phyloP scores from a whole-genome alignment of 2,797 vertebrate genomes.

The Momotus momota region DNA sequence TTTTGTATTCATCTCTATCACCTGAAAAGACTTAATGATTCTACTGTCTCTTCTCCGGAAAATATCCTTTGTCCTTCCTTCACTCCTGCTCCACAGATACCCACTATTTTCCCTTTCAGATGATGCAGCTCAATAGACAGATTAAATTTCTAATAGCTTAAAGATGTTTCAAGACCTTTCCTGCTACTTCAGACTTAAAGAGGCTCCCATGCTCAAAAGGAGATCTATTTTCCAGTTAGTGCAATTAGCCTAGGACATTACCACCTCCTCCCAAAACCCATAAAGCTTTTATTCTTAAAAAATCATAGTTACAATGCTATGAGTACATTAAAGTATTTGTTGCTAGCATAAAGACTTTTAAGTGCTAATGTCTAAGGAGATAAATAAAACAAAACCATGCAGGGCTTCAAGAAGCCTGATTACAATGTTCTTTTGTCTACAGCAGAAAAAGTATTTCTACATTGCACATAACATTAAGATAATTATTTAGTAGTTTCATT shows the following conservation, averaged over 20 bases:
- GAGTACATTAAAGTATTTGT: background rate
- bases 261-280: background rate
- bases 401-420: background rate
- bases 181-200: background rate
- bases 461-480: constrained; percentile 30
- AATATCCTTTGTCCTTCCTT: background rate
- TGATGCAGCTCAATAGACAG: background rate
- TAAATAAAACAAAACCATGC: constrained; percentile 4
- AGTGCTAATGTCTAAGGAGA: background rate
- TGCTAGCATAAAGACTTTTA: constrained; percentile 23
- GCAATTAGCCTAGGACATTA: background rate
- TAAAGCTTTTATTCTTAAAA: background rate
- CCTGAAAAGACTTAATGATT: background rate
- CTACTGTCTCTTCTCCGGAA: background rate
- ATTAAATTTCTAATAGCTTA: background rate
- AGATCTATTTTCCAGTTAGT: background rate
- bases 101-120: background rate
- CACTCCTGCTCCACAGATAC: background rate
- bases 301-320: background rate
- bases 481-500: constrained; percentile 53
- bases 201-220: background rate
- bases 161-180: background rate
- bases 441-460: constrained; percentile 22
- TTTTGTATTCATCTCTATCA: background rate
- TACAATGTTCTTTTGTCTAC: constrained; percentile 18